A percentile compares a stretch with the other conserved stretches of the same genome.
Evolutionary conservation across 2,888 invertebrate species (phyloP).

Genomic region (Rhynchonema sp.): DNA sequence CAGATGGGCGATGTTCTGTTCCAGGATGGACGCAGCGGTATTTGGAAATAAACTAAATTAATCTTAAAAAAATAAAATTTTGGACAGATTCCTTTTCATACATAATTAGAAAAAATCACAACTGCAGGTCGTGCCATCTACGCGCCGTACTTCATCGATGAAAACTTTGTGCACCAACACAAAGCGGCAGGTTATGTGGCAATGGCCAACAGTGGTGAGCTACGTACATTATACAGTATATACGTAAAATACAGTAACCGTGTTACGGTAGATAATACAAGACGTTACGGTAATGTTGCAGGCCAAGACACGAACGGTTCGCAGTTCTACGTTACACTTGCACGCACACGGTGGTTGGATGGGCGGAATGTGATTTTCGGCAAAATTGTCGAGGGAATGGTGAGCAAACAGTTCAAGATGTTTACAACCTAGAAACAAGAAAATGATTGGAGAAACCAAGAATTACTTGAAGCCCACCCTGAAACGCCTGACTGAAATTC

Average conservation of each 20-base stretch:
- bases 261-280: too few relatives aligned
- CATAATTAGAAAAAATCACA: not conserved
- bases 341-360: slow-evolving; percentile 50
- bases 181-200: slow-evolving; percentile 47
- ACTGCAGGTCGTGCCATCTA: slow-evolving; percentile 11
- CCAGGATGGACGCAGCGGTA: slow-evolving; percentile 30
- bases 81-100: too few relatives aligned
- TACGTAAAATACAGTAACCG: too few relatives aligned
- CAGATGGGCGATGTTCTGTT: slow-evolving; percentile 31
- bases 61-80: too few relatives aligned
- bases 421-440: not conserved
- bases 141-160: slow-evolving; percentile 38
- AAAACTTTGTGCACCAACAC: slow-evolving; percentile 47
- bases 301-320: slow-evolving; percentile 47
- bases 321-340: slow-evolving; percentile 48
- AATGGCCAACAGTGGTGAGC: slow-evolving; percentile 44
- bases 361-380: slow-evolving; percentile 52
- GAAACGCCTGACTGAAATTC: not conserved
- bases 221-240: too few relatives aligned
- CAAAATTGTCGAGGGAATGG: slow-evolving; percentile 25
- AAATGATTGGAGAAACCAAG: not conserved
- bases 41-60: too few relatives aligned
- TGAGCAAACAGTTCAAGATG: not conserved
- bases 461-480: not conserved
- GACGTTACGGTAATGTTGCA: too few relatives aligned